Base-by-base conservation (phyloP, 2,888 invertebrate species). In the Stramonita haemastoma region DNA sequence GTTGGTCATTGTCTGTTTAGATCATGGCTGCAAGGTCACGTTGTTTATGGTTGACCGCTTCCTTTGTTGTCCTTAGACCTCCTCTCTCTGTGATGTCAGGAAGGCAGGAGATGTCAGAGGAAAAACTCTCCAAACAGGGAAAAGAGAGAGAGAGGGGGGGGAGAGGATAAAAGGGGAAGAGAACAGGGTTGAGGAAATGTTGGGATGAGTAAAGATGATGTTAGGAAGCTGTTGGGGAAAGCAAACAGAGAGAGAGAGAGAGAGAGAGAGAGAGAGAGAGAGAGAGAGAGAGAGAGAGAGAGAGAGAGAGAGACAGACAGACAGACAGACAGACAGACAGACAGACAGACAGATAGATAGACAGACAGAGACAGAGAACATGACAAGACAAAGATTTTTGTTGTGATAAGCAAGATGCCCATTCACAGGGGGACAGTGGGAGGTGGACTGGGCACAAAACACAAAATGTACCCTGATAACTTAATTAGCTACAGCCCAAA, bases 11-110 rank as follows among this genome's bases (percentile, higher is more conserved):
- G 83, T 83, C 83, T 26, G 83, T 46, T 83, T 83, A 26, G 83
- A 83, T 83, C 83, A 83, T 83, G 46, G 83, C 46, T 83, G 83
- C 83, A 46, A 46, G 83, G 83, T 83, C 83, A 83, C 83, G 83
- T 36, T 83, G 46, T 36, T 46, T 15, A 70, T 36, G 83, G 46
- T 46, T 83, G 83, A 46, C 36, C 46, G 83, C 26, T 26, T 46
- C n/a, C 83, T 83, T 83, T 83, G 83, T 83, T 83, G 83, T n/a
- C 26, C 46, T 83, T 22, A 6, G 46, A 26, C 22, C 11, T 83
- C 83, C 29, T 73, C 73, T 73, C 29, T 77, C 29, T 77, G n/a
- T n/a, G n/a, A 60, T 15, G 22, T 15, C 60, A 15, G 60, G 22
- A 15, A 60, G 60, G 22, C 60, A 19, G n/a, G 26, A 73, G 73